A percentile compares a stretch with the other conserved stretches of the same genome.
Evolutionary conservation across 1,140 invertebrate species (phyloP).

Genomic region (Lordiphosa mommai): DNA sequence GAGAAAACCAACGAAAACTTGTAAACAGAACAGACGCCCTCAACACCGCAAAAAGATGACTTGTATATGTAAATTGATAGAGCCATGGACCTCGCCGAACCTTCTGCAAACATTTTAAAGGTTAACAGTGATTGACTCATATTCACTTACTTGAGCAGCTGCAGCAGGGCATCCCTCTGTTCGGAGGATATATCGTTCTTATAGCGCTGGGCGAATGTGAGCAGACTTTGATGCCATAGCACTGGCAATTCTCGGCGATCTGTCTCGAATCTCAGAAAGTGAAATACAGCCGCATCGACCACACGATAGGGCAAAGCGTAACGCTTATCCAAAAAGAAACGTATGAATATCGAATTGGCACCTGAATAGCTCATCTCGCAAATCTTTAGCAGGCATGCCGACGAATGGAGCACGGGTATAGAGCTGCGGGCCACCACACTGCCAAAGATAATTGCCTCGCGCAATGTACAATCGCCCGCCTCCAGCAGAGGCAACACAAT

Average conservation of each 20-base stretch:
- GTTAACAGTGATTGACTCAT: too few species aligned
- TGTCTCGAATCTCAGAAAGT: conserved; percentile 93
- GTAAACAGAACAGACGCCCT: too few species aligned
- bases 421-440: conserved; percentile 95
- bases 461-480: conserved; percentile 94
- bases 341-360: conserved; percentile 97
- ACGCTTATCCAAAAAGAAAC: conserved; percentile 98
- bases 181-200: conserved; percentile 96
- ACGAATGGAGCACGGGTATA: conserved; percentile 97
- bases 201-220: conserved; percentile 97
- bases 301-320: conserved; percentile 98
- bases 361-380: conserved; percentile 99
- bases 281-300: conserved; percentile 96
- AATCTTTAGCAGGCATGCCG: conserved; percentile 96
- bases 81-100: too few species aligned
- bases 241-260: conserved; percentile 94
- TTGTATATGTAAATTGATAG: too few species aligned
- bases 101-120: too few species aligned
- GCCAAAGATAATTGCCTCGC: conserved; percentile 97
- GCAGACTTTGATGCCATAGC: conserved; percentile 96
- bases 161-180: conserved; percentile 92
- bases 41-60: too few species aligned
- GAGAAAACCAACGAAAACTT: too few species aligned
- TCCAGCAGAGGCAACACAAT: conserved; percentile 94
- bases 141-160: conserved; percentile 84